These are phyloP conservation scores for Fragum sueziense DNA, from an alignment of 2,888 invertebrate genomes.

Conservation along the genomic window DNA sequence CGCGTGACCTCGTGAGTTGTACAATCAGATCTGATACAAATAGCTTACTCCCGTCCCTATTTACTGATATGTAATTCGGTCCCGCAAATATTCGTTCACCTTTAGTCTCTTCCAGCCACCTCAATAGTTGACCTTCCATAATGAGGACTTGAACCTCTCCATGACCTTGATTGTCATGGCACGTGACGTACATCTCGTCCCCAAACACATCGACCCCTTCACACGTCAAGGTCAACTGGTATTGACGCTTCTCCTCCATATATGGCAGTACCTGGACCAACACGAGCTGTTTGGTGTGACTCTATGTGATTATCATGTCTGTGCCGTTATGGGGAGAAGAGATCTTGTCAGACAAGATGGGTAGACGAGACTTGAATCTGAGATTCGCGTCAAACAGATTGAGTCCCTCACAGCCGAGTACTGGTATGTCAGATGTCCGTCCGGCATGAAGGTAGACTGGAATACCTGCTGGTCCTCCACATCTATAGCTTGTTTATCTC, in stretches of 20 bases:
- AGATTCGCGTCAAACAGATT: not conserved
- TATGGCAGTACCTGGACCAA: not conserved
- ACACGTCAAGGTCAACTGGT: not conserved
- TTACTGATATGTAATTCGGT: not conserved
- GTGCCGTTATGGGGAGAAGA: not conserved
- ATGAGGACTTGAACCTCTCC: not conserved
- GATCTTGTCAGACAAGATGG: not conserved
- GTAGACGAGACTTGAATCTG: not conserved
- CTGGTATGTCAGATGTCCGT: constrained; percentile 1
- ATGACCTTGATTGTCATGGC: constrained; percentile 7
- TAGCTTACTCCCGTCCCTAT: not conserved
- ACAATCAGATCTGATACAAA: constrained; percentile 3
- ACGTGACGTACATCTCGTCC: constrained; percentile 7
- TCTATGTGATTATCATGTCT: not conserved
- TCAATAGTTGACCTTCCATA: not conserved
- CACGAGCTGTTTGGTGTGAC: not conserved
- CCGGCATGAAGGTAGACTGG: not conserved
- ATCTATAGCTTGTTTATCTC: not conserved
- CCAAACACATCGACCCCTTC: constrained; percentile 6
- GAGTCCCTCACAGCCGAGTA: not conserved
- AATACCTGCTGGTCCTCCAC: not conserved
- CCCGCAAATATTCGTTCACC: not conserved
- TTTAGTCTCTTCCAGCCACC: not conserved
- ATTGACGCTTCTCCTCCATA: not conserved
- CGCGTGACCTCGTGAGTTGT: not conserved